Conservation (phyloP, 2,113 vertebrate genomes). For the Polypterus senegalus region DNA sequence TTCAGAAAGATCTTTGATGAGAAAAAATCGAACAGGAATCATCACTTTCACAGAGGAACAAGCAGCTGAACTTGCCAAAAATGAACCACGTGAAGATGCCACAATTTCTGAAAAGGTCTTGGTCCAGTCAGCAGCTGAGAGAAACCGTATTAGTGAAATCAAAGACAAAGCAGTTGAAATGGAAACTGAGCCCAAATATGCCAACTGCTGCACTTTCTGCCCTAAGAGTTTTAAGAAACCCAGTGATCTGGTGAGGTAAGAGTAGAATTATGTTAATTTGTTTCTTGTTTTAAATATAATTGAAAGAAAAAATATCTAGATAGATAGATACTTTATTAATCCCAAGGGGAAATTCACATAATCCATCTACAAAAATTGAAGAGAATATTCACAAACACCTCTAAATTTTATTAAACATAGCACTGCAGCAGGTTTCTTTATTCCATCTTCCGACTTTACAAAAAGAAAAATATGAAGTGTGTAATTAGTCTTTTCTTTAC, state of each 20-base stretch:
- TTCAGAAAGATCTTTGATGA: constrained; percentile 45
- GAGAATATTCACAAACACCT: no score
- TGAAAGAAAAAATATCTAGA: no score
- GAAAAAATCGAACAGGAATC: constrained; percentile 71
- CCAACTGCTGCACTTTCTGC: constrained; percentile 84
- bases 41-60: constrained; percentile 95
- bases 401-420: no score
- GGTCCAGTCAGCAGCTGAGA: constrained; percentile 86
- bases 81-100: constrained; percentile 73
- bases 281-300: no score
- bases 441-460: no score
- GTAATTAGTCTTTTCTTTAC: no score
- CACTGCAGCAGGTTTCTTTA: no score
- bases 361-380: no score
- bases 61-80: constrained; percentile 80
- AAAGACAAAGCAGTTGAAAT: constrained; percentile 81
- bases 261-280: neutral
- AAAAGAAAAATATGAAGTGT: no score
- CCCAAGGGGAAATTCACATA: no score
- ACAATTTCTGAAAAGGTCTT: constrained; percentile 91
- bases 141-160: constrained; percentile 91
- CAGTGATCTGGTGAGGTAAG: constrained; percentile 89
- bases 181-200: constrained; percentile 82
- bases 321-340: no score
- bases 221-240: constrained; percentile 98